Conservation (phyloP, 2,113 vertebrate species). For the Herpailurus yagouaroundi region DNA sequence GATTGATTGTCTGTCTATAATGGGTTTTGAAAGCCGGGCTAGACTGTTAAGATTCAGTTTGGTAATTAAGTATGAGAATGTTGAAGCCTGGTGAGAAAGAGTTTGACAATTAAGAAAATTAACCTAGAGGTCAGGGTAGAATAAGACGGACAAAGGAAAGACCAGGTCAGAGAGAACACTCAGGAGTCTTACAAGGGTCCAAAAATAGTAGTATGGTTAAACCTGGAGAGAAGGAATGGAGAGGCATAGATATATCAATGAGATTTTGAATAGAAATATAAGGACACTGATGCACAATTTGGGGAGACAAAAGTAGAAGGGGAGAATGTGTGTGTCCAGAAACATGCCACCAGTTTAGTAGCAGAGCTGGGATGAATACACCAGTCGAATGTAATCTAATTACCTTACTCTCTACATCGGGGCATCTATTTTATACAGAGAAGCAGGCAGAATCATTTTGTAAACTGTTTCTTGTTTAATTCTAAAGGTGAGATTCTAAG, state of each 20-base stretch:
- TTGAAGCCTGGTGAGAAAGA: neutral
- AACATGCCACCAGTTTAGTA: neutral
- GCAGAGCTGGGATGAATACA: neutral
- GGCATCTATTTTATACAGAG: neutral
- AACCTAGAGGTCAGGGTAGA: neutral
- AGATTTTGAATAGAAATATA: neutral
- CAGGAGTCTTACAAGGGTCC: neutral
- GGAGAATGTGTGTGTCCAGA: neutral
- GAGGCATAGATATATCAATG: neutral
- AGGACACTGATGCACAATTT: neutral
- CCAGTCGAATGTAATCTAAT: neutral
- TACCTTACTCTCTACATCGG: neutral
- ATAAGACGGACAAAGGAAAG: neutral
- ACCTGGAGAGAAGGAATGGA: neutral
- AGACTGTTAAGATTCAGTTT: neutral
- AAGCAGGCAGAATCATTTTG: neutral
- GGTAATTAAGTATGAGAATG: neutral
- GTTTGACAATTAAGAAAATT: neutral
- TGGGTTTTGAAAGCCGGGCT: neutral
- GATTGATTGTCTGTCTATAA: neutral
- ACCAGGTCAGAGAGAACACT: neutral
- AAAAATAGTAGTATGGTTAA: neutral
- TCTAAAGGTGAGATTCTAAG: neutral
- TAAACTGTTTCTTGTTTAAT: neutral
- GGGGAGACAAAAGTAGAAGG: neutral